Evolutionary conservation across 53 echinoderm and acorn worm genomes (phyloP), one percentile per base, ranked within the genome.

Genomic region (Holothuria leucospilota): DNA sequence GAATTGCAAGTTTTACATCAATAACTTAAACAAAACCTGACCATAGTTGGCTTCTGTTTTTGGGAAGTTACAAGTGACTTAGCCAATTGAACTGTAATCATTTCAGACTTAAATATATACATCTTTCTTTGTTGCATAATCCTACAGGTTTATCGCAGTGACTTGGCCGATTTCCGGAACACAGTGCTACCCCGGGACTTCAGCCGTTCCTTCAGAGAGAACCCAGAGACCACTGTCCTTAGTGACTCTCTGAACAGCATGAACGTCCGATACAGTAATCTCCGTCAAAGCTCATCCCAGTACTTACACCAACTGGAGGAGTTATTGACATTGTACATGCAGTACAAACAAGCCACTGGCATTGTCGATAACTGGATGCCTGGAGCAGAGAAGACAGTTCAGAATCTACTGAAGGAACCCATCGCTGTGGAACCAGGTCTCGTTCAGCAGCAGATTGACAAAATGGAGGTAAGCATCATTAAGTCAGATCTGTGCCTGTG

Each of bases 361-460:
- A 71, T 83, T 23, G 74, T 96, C 62, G 81, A 85, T 80, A 88
- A 86, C 82, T 95, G 97, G 97, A 82, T 97, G 34, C 95, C 95
- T 1, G 93, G 85, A 41, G 95, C 95, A 12, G 95, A 95, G 88
- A 89, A 90, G 75, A 91, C 91, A 2, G 91, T 96, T 29, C 90
- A 69, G 49, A 88, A 70, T 20, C 75, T 96, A 58, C 75, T 93
- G 18, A 85, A 88, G 78, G 95, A 93, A 73, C 95, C 95, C 34
- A 77, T 95, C 42, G 95, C 90, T 9, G 83, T 94, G 26, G 96
- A 96, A 39, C 96, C 96, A 6, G 86, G 77, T 58, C 88, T 82
- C 24, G 92, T 96, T 39, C 94, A 94, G 86, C 88, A 96, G 63
- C 96, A 96, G 89, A 94, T 96, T 65, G 91, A 96, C 85, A 94